These are phyloP conservation scores for Graphium colonna DNA, from an alignment of 2,888 invertebrate species.

Conservation along the genomic window DNA sequence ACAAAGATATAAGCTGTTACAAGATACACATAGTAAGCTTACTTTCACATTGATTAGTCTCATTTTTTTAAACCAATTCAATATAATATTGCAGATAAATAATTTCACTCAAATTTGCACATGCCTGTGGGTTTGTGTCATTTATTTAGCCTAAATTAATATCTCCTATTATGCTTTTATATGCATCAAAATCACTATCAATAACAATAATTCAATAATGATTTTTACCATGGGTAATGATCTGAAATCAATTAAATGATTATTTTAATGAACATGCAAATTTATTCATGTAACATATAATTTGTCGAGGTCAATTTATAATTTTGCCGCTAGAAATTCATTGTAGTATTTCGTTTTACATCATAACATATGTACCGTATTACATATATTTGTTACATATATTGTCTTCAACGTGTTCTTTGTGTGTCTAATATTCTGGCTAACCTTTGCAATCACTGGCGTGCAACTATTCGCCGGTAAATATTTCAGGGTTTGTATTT, in stretches of 20 bases:
- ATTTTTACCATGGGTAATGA: no score
- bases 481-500: conserved; percentile 89
- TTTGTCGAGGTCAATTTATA: not conserved
- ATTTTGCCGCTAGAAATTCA: conserved; percentile 1
- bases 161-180: no score
- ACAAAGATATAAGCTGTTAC: conserved; percentile 17
- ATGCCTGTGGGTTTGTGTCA: no score
- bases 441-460: conserved; percentile 99
- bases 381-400: not conserved
- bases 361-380: not conserved
- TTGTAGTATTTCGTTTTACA: not conserved
- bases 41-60: conserved; percentile 69
- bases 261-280: not conserved
- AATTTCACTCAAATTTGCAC: no score
- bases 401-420: conserved; percentile 99
- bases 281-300: not conserved
- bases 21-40: conserved; percentile 43
- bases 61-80: conserved; percentile 56
- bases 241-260: no score
- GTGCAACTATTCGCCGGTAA: conserved; percentile 98
- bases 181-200: no score
- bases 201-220: no score
- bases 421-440: conserved; percentile 99
- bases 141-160: no score
- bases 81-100: no score